Evolutionary conservation across 1,140 invertebrate species (phyloP).

Genomic region (Subanguina moxae): DNA sequence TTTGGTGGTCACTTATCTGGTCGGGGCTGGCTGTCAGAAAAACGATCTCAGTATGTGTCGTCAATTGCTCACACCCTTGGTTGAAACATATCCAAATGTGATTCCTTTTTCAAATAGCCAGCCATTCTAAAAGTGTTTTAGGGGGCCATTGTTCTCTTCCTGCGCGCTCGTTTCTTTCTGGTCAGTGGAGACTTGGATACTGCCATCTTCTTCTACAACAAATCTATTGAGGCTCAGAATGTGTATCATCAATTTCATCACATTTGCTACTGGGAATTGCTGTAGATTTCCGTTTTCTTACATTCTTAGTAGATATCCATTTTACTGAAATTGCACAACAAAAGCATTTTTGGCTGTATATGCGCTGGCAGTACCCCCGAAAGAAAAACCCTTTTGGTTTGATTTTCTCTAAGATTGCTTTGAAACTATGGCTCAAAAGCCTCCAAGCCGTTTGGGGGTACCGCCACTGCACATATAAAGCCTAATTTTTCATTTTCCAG

Average conservation of each 20-base stretch:
- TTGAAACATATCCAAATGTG: slow-evolving; percentile 51
- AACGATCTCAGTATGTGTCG: slow-evolving; percentile 34
- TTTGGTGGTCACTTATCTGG: slow-evolving; percentile 41
- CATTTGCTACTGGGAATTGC: slow-evolving; percentile 87
- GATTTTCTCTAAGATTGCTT: too few species aligned
- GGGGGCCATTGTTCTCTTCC: slow-evolving; percentile 86
- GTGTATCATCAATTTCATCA: slow-evolving; percentile 91
- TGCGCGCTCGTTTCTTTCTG: slow-evolving; percentile 78
- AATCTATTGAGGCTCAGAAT: slow-evolving; percentile 77
- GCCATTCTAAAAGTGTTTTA: slow-evolving; percentile 58
- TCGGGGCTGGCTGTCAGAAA: slow-evolving; percentile 52
- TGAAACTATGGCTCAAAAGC: background rate
- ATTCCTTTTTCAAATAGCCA: too few species aligned
- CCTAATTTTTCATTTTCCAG: slow-evolving; percentile 33
- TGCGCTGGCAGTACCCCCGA: background rate
- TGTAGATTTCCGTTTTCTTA: slow-evolving; percentile 70
- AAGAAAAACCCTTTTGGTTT: too few species aligned
- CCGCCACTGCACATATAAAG: slow-evolving; percentile 3
- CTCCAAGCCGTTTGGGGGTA: slow-evolving; percentile 1
- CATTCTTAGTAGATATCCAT: too few species aligned
- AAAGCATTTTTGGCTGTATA: too few species aligned
- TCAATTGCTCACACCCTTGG: slow-evolving; percentile 39
- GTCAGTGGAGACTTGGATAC: slow-evolving; percentile 73
- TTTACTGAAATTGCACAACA: too few species aligned
- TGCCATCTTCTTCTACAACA: slow-evolving; percentile 74